phyloP scores from a whole-genome alignment of 2,113 vertebrate genomes.

The Loxodonta africana region DNA sequence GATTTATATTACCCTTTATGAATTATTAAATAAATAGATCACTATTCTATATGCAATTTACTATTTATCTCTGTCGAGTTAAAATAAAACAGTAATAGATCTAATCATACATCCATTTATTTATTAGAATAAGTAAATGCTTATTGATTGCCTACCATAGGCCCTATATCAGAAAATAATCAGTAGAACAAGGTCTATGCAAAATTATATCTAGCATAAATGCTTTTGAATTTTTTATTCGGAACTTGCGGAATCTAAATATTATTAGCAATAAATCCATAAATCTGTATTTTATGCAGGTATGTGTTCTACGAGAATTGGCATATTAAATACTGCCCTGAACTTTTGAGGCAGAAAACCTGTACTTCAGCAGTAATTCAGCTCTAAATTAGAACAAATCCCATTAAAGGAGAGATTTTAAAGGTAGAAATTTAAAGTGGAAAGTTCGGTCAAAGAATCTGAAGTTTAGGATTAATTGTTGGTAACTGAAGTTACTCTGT shows the following conservation, averaged over 20 bases:
- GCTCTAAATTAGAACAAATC: background rate
- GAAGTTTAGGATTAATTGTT: background rate
- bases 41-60: background rate
- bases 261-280: background rate
- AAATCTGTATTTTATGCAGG: background rate
- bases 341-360: background rate
- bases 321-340: background rate
- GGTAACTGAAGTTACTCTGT: background rate
- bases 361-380: background rate
- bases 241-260: background rate
- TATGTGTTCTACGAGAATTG: background rate
- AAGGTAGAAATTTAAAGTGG: background rate
- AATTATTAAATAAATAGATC: background rate
- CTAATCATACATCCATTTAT: background rate
- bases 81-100: background rate
- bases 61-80: background rate
- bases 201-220: background rate
- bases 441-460: background rate
- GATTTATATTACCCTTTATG: background rate
- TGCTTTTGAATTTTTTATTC: background rate
- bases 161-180: background rate
- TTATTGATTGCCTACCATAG: background rate
- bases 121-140: background rate
- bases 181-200: background rate
- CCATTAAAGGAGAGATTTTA: background rate